Base-by-base conservation (phyloP, 2,113 vertebrate genomes). In the Scalopus aquaticus region DNA sequence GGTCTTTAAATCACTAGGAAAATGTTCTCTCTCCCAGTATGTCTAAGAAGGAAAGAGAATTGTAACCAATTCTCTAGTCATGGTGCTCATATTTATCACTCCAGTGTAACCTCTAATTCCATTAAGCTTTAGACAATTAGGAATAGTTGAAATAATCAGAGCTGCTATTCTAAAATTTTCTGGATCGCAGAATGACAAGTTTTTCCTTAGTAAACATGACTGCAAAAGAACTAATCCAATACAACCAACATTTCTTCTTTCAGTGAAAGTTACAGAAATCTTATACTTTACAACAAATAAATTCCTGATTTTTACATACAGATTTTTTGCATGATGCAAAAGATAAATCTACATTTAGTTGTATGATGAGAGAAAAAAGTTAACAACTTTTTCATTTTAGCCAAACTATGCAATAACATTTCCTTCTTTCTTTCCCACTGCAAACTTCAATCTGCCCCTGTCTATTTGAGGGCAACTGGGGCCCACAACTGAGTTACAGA, bases 271-370 rank as follows among this genome's bases (percentile, higher is more conserved):
- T 42, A 85, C 4, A 39, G 24, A 67, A 62, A 58, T 49, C 54
- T 74, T 67, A 51, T 22, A 94, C 74, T 85, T 28, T 56, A 19
- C 24, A 92, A 64, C 67, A 84, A 67, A 56, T 56, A 79, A 65
- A 82, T 88, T 70, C 56, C 65, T n/a, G 30, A 64, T 2, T 89
- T 79, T 39, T 86, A 15, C 85, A 85, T 77, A 51, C 22, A 82
- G 8, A 56, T 56, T 56, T 56, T 56, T 20, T 54, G 16, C 58
- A 80, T 80, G 62, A 51, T 73, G 76, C 46, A 93, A 83, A 51
- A 96, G 64, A 49, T 80, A 85, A 89, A 80, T 54, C 64, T 89
- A 3, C 44, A 90, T 44, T 90, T 67, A 76, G 30, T 37, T 58
- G 6, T 73, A 67, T 37, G 28, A 24, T 93, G 17, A 58, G 12